Evolutionary conservation across 1,140 invertebrate species (phyloP), one percentile per base, ranked within the genome.

Genomic region (Plectrocnemia conspersa): DNA sequence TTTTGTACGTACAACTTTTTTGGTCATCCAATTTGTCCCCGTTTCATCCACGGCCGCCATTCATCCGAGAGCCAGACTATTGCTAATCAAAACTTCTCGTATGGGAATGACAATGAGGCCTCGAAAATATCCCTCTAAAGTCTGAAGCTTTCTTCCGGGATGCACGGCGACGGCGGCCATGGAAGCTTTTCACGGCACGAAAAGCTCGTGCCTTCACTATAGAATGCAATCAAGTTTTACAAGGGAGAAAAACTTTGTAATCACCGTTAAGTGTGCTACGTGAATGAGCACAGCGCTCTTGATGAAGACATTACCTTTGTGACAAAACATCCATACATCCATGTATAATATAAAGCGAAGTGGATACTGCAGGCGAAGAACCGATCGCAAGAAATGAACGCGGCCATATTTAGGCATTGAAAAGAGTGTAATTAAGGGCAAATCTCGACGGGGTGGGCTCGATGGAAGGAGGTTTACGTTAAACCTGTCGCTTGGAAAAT

Each of bases 81-180:
- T 16, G 47, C 47, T 50, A 50, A 50, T 50, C 47, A 50, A 50
- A 50, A 50, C 47, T 50, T 50, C 33, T 47, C 25, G 47, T 18
- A 50, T 50, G 22, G 25, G 21, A n/a, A 50, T 27, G 32, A 50
- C 47, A 50, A 50, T 50, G 33, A 50, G 47, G 47, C 47, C 33
- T 50, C 21, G 47, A 33, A 50, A 50, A 50, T 50, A 50, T 38
- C 27, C 18, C 32, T 33, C 19, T 27, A 22, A 25, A 48, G 40
- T 13, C 10, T 50, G 36, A 22, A 16, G 22, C 19, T 50, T 35
- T 38, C 11, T 50, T 50, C 47, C 38, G 23, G 5, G 18, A 38
- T 38, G 7, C 35, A 9, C 35, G 35, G 13, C 18, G n/a, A 16
- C 35, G 7, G 11, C 5, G 18, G 18, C 6, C 10, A 38, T 5